Conservation (phyloP, 2,797 vertebrate genomes). For the Acrocephalus scirpaceus region DNA sequence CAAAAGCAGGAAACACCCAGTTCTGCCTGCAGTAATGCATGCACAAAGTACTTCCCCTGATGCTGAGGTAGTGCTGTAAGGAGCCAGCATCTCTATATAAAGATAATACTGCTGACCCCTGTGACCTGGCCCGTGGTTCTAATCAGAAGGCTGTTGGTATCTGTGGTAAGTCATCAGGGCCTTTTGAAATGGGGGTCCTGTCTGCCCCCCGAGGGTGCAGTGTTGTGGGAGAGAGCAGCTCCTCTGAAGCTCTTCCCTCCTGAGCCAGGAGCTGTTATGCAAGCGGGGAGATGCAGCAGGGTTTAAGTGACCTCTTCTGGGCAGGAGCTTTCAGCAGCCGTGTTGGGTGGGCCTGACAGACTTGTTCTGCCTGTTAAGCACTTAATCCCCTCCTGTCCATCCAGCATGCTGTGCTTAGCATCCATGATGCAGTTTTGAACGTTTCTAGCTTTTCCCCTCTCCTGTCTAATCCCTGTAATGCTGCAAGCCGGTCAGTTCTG, state of each 20-base stretch:
- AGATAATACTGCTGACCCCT: neutral
- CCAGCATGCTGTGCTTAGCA: neutral
- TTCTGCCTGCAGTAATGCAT: neutral
- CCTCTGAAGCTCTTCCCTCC: neutral
- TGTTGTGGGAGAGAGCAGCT: neutral
- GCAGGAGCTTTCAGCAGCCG: neutral
- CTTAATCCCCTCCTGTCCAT: slow-evolving; percentile 60
- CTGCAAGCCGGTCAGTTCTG: neutral
- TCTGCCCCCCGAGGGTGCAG: neutral
- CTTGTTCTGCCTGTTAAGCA: slow-evolving; percentile 33
- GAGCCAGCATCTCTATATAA: neutral
- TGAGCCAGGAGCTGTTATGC: neutral
- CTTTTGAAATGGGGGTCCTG: neutral
- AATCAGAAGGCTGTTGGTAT: neutral
- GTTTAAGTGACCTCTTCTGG: neutral
- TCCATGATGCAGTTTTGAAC: neutral
- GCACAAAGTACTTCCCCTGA: neutral
- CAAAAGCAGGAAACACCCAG: neutral
- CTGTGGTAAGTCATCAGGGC: neutral
- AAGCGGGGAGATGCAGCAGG: neutral
- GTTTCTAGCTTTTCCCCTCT: neutral
- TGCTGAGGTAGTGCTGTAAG: neutral
- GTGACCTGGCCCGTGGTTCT: neutral
- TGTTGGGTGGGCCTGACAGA: neutral
- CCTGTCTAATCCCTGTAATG: slow-evolving; percentile 12